Evolutionary conservation across 2,888 invertebrate genomes (phyloP), one percentile per base, ranked within the genome.

Genomic region (Troides aeacus): DNA sequence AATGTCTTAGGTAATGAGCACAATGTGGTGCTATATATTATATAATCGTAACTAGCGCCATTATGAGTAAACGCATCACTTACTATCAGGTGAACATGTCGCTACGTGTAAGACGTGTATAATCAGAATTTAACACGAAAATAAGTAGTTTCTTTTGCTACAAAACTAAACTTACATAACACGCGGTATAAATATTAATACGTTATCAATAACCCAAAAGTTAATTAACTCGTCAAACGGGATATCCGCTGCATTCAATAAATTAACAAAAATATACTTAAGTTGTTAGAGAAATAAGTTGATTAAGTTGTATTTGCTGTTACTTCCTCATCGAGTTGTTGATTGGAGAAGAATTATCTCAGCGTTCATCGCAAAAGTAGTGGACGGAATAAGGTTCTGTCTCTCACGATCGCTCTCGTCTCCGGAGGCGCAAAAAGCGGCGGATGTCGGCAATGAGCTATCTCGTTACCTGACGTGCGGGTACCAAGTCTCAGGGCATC

Each of bases 371-470:
- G 56, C 17, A 42, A 23, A 10, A 61, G 30, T 30, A 30, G 30
- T 23, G 24, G 56, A 24, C n/a, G 39, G 24, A 24, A 53, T 69
- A 69, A 69, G 36, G 58, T n/a, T 50, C 36, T 65, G 42, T 69
- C 65, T 65, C n/a, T 18, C 30, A 57, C 57, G 69, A 30, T 36
- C 8, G n/a, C 1, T 42, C 12, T 39, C 15, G 39, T 36, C 42
- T 36, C 17, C 18, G 36, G 10, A 18, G 61, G 15, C 21, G 50
- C 30, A 69, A 66, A 69, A 65, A 66, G 59, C 42, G 60, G 56
- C 66, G 67, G 70, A 70, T 64, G 67, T 59, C 57, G 8, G 64
- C 60, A 53, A 64, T 70, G 10, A 57, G 58, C 46, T 66, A 66
- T 66, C 63, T 23, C 62, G 42, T 62, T 59, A 70, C 70, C 60